phyloP scores from a whole-genome alignment of 2,888 invertebrate species.

The Masnerella sp. region DNA sequence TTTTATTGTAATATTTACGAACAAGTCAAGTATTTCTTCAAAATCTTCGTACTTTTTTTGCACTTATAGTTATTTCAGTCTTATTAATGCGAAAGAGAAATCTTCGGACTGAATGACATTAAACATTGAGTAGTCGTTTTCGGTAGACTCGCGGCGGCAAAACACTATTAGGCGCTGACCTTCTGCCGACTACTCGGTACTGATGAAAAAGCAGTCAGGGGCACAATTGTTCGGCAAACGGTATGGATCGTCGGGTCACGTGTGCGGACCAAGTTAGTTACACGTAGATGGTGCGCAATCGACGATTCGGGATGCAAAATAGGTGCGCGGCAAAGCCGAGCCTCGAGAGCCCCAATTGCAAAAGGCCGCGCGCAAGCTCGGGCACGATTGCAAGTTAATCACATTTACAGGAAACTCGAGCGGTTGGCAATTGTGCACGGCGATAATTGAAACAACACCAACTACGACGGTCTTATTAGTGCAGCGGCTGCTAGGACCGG shows the following conservation, averaged over 20 bases:
- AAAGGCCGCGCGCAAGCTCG: slow-evolving; percentile 62
- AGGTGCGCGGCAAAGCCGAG: slow-evolving; percentile 59
- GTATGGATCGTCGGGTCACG: slow-evolving; percentile 29
- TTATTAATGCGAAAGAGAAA: no score
- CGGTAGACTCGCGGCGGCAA: slow-evolving; percentile 18
- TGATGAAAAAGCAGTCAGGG: slow-evolving; percentile 33
- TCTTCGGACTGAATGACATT: slow-evolving; percentile 66
- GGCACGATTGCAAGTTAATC: slow-evolving; percentile 68
- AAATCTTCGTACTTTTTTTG: no score
- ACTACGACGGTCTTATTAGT: slow-evolving; percentile 55
- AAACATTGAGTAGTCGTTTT: slow-evolving; percentile 65
- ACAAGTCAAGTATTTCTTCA: no score
- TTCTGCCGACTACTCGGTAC: slow-evolving; percentile 23
- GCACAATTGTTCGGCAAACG: slow-evolving; percentile 45
- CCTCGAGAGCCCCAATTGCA: slow-evolving; percentile 67
- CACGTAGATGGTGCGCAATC: slow-evolving; percentile 29
- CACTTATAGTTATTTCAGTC: no score
- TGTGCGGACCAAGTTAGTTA: slow-evolving; percentile 20
- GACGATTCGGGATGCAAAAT: slow-evolving; percentile 47
- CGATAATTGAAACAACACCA: slow-evolving; percentile 68
- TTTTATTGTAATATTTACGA: no score
- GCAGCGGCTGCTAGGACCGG: slow-evolving; percentile 13
- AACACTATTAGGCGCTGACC: slow-evolving; percentile 36
- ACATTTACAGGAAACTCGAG: slow-evolving; percentile 65
- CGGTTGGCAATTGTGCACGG: slow-evolving; percentile 65